A percentile compares a stretch with the other conserved stretches of the same genome.
Evolutionary conservation across 2,888 invertebrate genomes (phyloP).

Genomic region (Microctonus brassicae): DNA sequence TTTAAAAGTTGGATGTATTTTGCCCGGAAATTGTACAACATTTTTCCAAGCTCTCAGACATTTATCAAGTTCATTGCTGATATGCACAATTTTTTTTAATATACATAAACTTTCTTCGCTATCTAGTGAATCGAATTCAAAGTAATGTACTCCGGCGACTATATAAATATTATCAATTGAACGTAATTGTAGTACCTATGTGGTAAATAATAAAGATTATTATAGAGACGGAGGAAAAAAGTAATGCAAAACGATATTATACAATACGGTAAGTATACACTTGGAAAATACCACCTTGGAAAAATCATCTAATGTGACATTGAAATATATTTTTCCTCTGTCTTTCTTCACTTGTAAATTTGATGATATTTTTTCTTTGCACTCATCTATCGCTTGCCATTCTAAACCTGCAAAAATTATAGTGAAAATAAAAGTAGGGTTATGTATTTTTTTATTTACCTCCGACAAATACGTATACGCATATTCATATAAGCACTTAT

Average conservation of each 20-base stretch:
- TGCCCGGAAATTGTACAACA: constrained; percentile 51
- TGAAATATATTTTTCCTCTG: constrained; percentile 58
- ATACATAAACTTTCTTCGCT: constrained; percentile 49
- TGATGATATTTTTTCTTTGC: constrained; percentile 51
- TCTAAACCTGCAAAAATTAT: constrained; percentile 54
- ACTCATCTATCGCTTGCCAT: constrained; percentile 60
- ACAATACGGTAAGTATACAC: constrained; percentile 5
- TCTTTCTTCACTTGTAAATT: constrained; percentile 49
- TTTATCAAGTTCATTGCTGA: constrained; percentile 49
- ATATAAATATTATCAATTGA: constrained; percentile 59
- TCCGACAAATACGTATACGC: neutral
- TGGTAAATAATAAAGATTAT: neutral
- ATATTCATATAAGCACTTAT: no score
- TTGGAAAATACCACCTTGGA: constrained; percentile 46
- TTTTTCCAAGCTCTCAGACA: constrained; percentile 54
- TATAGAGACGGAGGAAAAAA: no score
- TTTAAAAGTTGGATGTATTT: constrained; percentile 53
- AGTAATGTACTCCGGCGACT: constrained; percentile 49
- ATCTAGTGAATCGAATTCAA: constrained; percentile 43
- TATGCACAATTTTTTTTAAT: constrained; percentile 44
- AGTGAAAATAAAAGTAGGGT: constrained; percentile 36
- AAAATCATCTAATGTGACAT: constrained; percentile 49
- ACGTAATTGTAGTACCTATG: constrained; percentile 56
- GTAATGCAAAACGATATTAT: neutral
- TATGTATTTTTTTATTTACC: no score